Percentiles rank a stretch among this genome's conserved stretches.
Evolutionary conservation across 2,888 invertebrate genomes (phyloP).

Genomic region (Leptopilina syphax): DNA sequence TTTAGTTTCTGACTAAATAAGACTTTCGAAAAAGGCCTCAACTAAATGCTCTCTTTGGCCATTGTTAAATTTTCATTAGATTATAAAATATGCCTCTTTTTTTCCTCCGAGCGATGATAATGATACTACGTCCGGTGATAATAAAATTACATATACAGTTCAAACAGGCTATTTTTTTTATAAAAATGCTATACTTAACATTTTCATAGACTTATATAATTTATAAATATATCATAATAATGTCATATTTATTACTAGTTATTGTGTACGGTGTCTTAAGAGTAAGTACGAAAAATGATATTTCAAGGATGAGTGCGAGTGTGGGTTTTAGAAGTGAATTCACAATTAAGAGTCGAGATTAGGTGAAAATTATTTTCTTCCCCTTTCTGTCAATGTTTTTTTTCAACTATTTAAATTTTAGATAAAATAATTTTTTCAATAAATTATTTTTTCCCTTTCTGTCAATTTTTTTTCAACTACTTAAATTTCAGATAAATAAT

Average conservation of each 20-base stretch:
- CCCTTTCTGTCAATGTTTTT: not conserved
- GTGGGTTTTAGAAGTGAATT: slow-evolving; percentile 40
- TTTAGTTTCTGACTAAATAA: slow-evolving; percentile 31
- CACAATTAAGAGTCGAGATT: slow-evolving; percentile 1
- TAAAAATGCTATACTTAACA: slow-evolving; percentile 69
- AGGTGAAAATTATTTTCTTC: not conserved
- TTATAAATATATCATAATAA: slow-evolving; percentile 65
- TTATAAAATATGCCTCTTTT: slow-evolving; percentile 34
- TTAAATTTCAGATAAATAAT: too few relatives aligned
- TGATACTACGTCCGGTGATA: slow-evolving; percentile 40
- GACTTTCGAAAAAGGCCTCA: slow-evolving; percentile 21
- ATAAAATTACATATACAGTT: slow-evolving; percentile 56
- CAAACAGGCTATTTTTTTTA: slow-evolving; percentile 59
- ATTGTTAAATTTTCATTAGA: slow-evolving; percentile 17
- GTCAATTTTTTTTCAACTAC: too few relatives aligned
- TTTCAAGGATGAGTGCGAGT: slow-evolving; percentile 55
- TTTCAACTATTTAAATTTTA: not conserved
- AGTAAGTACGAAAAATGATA: slow-evolving; percentile 63
- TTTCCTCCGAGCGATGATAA: slow-evolving; percentile 37
- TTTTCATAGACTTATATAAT: slow-evolving; percentile 64
- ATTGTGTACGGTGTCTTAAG: slow-evolving; percentile 60
- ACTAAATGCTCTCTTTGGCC: slow-evolving; percentile 19
- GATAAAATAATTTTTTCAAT: too few relatives aligned
- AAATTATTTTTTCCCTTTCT: too few relatives aligned
- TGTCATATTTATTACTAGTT: slow-evolving; percentile 66